A percentile compares a stretch with the other conserved stretches of the same genome.
Conservation (phyloP, 2,797 vertebrate genomes). For the Varecia variegata region DNA sequence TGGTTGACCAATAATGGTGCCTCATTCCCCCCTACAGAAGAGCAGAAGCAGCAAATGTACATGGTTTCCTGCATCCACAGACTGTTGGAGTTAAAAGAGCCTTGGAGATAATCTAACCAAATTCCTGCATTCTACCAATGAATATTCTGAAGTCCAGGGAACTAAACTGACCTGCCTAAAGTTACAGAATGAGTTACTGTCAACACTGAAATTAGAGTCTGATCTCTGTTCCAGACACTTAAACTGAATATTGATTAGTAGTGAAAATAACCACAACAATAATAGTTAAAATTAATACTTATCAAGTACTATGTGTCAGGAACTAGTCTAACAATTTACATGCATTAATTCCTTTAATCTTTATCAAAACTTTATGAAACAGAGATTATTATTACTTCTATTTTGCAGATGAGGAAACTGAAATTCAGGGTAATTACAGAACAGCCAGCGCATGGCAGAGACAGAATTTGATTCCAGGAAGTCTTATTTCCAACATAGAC, state of each 20-base stretch:
- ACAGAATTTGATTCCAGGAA: neutral
- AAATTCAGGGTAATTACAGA: neutral
- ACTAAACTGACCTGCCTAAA: neutral
- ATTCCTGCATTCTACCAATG: neutral
- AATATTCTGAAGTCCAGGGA: neutral
- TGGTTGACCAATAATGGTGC: neutral
- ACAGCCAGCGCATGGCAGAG: neutral
- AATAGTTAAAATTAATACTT: neutral
- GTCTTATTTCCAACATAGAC: constrained; percentile 32
- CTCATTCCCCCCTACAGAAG: neutral
- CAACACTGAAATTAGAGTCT: constrained; percentile 3
- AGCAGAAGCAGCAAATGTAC: too few relatives aligned
- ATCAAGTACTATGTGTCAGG: neutral
- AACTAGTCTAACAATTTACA: neutral
- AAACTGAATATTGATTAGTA: neutral
- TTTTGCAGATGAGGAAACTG: constrained; percentile 25
- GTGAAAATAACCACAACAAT: neutral
- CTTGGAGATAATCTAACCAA: neutral
- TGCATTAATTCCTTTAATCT: neutral
- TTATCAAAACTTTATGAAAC: neutral
- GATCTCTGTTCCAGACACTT: neutral
- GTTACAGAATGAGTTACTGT: neutral
- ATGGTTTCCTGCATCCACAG: neutral
- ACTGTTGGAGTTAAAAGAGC: neutral
- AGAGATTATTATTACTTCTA: neutral